phyloP scores from a whole-genome alignment of 37 sponge, comb jelly and placozoan genomes.

The Geodia barretti region DNA sequence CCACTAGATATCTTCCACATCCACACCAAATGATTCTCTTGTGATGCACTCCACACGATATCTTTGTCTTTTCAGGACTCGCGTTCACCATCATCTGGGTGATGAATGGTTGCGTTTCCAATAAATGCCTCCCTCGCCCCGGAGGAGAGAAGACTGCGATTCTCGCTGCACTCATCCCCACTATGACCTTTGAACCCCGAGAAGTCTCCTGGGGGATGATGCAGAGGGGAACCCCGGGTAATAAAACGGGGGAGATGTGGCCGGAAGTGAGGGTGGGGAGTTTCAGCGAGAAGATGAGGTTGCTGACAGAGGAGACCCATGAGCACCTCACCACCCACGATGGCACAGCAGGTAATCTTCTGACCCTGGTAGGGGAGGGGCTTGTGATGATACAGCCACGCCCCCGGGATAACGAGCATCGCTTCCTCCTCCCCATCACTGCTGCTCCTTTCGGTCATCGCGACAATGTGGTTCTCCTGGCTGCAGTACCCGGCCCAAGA shows the following conservation, averaged over 20 bases:
- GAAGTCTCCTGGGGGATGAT: constrained; percentile 13
- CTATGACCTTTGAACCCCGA: constrained; percentile 8
- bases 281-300: constrained; percentile 24
- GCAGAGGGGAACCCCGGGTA: constrained; percentile 27
- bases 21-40: constrained; percentile 47
- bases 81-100: constrained; percentile 30
- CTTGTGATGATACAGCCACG: constrained; percentile 12
- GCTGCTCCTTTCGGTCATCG: not conserved
- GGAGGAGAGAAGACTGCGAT: constrained; percentile 36
- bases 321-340: constrained; percentile 30
- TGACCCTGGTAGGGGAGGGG: constrained; percentile 33
- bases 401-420: not conserved
- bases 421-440: constrained; percentile 4
- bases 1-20: constrained; percentile 63
- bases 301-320: constrained; percentile 19
- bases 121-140: constrained; percentile 1
- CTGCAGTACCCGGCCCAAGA: not conserved
- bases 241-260: constrained; percentile 17
- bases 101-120: constrained; percentile 21
- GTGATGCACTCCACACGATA: constrained; percentile 41
- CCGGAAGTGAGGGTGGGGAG: constrained; percentile 37
- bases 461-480: not conserved
- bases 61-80: constrained; percentile 4
- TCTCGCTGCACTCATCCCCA: constrained; percentile 42
- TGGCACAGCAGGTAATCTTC: constrained; percentile 11